Evolutionary conservation across 2,797 vertebrate species (phyloP).

Genomic region (Ctenosaura bakeri): DNA sequence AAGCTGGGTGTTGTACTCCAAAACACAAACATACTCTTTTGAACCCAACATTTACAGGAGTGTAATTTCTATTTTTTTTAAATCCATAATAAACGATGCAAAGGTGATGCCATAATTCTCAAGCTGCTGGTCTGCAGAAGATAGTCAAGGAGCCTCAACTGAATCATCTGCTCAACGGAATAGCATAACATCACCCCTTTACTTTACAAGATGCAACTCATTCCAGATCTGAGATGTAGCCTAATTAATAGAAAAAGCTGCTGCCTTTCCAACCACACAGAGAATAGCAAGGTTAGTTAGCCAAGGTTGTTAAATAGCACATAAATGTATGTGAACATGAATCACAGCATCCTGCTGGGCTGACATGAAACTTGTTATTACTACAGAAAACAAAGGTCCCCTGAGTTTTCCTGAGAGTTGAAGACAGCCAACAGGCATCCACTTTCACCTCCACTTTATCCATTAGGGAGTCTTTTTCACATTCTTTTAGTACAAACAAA

Average conservation of each 20-base stretch:
- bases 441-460: background rate
- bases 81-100: too few species aligned
- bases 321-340: background rate
- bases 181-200: background rate
- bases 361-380: constrained; percentile 3
- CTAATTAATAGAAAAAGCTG: background rate
- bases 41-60: too few species aligned
- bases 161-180: background rate
- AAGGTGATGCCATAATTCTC: background rate
- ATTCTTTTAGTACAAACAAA: background rate
- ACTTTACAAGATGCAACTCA: background rate
- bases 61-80: too few species aligned
- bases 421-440: background rate
- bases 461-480: too few species aligned
- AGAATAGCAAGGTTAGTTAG: background rate
- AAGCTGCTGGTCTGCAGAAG: background rate
- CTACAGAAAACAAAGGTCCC: background rate
- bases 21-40: too few species aligned
- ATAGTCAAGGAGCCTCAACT: background rate
- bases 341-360: constrained; percentile 9
- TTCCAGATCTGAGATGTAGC: background rate
- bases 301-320: constrained; percentile 15
- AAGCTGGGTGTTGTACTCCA: too few species aligned
- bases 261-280: background rate
- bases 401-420: background rate